Evolutionary conservation across 2,797 vertebrate genomes (phyloP).

Genomic region (Pempheris klunzingeri): DNA sequence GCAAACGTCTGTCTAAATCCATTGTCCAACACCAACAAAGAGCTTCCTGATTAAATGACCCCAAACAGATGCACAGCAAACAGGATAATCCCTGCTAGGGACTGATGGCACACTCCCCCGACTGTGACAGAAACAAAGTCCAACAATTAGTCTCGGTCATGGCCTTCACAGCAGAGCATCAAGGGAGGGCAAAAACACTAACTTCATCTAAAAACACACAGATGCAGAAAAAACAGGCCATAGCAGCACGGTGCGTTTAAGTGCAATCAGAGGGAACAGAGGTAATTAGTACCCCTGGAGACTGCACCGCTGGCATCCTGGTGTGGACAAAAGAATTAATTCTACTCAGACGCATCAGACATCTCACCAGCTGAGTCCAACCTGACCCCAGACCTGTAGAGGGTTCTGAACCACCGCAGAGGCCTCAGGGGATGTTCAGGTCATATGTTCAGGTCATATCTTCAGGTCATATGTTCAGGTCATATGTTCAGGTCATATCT

Average conservation of each 20-base stretch:
- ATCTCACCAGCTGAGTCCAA: neutral
- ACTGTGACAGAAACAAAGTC: too few species aligned
- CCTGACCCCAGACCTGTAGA: neutral
- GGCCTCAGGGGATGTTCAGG: neutral
- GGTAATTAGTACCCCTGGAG: too few species aligned
- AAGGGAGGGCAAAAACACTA: too few species aligned
- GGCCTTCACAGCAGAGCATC: too few species aligned
- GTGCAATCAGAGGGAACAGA: too few species aligned
- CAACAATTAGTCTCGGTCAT: too few species aligned
- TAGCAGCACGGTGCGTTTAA: too few species aligned
- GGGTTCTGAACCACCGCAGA: neutral
- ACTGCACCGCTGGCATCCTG: neutral
- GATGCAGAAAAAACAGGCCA: too few species aligned
- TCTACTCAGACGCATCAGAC: neutral
- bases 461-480: too few species aligned
- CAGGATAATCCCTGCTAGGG: neutral
- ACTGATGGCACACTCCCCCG: neutral
- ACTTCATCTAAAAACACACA: too few species aligned
- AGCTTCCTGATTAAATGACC: conserved; percentile 8
- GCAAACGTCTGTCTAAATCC: neutral
- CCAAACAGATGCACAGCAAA: neutral
- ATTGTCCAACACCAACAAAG: neutral
- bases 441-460: conserved; percentile 9
- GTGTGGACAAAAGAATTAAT: neutral
- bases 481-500: too few species aligned